Evolutionary conservation across 53 echinoderm and acorn worm genomes (phyloP), one percentile per base, ranked within the genome.

Genomic region (Hippasteria phrygiana): DNA sequence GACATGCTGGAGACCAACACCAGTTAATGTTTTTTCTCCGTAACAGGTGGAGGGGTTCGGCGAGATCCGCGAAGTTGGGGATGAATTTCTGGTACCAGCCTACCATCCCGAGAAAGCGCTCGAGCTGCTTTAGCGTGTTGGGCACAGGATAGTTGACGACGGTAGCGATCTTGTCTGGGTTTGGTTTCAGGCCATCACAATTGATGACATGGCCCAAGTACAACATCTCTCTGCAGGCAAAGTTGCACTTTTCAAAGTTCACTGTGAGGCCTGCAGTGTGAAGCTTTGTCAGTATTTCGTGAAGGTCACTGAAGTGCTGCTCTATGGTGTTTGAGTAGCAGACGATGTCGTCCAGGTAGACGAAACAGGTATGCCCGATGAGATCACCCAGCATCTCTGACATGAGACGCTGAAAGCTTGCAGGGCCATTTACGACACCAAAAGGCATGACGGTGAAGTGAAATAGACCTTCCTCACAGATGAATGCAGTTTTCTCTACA

Each of bases 401-500:
- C 88, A 88, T 88, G 5, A 89, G 35, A 18, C 76, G 32, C 28
- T 78, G 89, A 65, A 89, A 89, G 35, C 59, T 66, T 0, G 47
- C 75, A 4, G 84, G 89, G 20, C 40, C 67, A 43, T 81, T 83
- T 43, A 71, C 54, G 5, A 91, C 27, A 55, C 78, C 78, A 36
- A 78, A 56, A 17, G 76, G 76, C 29, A 95, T 53, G 32, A 94
- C 92, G 3, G 90, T 66, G 22, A 94, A 94, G 20, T 95, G 67
- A 20, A 82, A 95, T 0, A 95, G 45, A 0, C 93, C 90, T 8
- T 74, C 78, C 18, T 42, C 76, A n/a, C 88, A 62, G n/a, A 77
- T 72, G 33, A 93, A 93, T 13, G 95, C 95, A 16, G 93, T 93
- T 40, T 90, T 95, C 16, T 55, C 50, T 37, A 20, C 36, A 37